phyloP scores from a whole-genome alignment of 2,113 vertebrate species.

The western clawed frog (Xenopus tropicalis) region UCB_Xtro_10.0 CM004447.2:129015001-129015500 shows the following conservation, averaged over 20 bases:
- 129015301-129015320: slow-evolving; percentile 51
- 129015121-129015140: no score
- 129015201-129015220: slow-evolving; percentile 63
- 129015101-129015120: no score
- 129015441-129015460: slow-evolving; percentile 63
- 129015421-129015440: slow-evolving; percentile 52
- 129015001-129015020: no score
- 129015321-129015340: slow-evolving; percentile 65
- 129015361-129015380: slow-evolving; percentile 62
- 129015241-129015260: slow-evolving; percentile 65
- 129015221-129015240: slow-evolving; percentile 62
- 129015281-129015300: slow-evolving; percentile 60
- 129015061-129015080: no score
- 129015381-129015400: slow-evolving; percentile 53
- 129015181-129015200: slow-evolving; percentile 67
- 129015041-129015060: no score
- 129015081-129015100: no score
- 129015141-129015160: slow-evolving; percentile 58
- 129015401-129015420: slow-evolving; percentile 54
- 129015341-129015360: slow-evolving; percentile 59
- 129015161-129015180: slow-evolving; percentile 73
- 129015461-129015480: slow-evolving; percentile 61
- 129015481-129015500: slow-evolving; percentile 73
- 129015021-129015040: no score
- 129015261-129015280: slow-evolving; percentile 60